phyloP scores from a whole-genome alignment of 2,113 vertebrate genomes.

The Nothobranchius furzeri region DNA sequence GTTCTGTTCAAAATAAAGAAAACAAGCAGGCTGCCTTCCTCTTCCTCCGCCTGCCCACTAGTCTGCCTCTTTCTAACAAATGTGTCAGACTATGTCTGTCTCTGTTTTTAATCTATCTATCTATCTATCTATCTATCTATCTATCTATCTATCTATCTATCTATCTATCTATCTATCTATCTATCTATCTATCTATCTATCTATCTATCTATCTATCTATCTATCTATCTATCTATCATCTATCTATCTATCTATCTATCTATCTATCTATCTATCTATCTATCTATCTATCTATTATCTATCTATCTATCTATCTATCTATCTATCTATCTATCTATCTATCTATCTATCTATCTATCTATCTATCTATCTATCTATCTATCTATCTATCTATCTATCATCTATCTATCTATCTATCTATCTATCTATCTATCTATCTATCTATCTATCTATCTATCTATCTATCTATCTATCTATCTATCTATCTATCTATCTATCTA shows the following conservation, averaged over 20 bases:
- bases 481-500: constrained; percentile 3
- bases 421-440: no score
- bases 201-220: no score
- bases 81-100: constrained; percentile 28
- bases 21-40: constrained; percentile 25
- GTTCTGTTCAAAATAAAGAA: constrained; percentile 70
- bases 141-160: constrained; percentile 6
- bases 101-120: constrained; percentile 38
- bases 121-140: constrained; percentile 11
- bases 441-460: constrained; percentile 49
- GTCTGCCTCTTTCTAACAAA: constrained; percentile 53
- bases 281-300: constrained; percentile 5
- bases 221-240: constrained; percentile 28
- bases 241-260: constrained; percentile 15
- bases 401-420: no score
- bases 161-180: constrained; percentile 18
- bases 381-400: constrained; percentile 30
- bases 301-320: constrained; percentile 19
- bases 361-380: constrained; percentile 31
- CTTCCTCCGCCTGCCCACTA: constrained; percentile 56
- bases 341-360: no score
- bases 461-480: constrained; percentile 11
- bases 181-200: constrained; percentile 9
- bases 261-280: constrained; percentile 17
- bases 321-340: constrained; percentile 13